phyloP scores from a whole-genome alignment of 35 echinoderm and acorn worm species.

The Apostichopus japonicus region DNA sequence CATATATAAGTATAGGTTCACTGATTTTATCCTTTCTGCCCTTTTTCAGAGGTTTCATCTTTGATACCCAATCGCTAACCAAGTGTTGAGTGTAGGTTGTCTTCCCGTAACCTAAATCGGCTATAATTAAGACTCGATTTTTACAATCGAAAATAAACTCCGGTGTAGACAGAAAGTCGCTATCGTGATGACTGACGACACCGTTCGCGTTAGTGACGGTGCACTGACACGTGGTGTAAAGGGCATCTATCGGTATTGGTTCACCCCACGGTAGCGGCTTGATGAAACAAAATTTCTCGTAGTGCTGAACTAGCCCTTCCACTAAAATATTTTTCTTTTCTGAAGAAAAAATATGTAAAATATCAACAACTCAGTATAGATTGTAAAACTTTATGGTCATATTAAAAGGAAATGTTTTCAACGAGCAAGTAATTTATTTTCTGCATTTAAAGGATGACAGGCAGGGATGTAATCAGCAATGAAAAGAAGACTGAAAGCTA shows the following conservation, averaged over 20 bases:
- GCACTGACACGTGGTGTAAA: neutral
- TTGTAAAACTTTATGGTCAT: too few species aligned
- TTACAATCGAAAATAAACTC: neutral
- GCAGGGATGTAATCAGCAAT: too few species aligned
- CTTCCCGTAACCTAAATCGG: slow-evolving; percentile 29
- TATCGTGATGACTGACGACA: neutral
- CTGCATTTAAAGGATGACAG: too few species aligned
- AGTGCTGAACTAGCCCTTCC: neutral
- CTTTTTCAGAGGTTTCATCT: neutral
- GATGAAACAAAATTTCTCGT: neutral
- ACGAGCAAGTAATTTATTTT: too few species aligned
- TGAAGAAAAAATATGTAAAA: neutral
- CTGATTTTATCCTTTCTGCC: neutral
- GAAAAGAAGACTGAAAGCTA: too few species aligned
- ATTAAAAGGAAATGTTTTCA: too few species aligned
- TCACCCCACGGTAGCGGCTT: slow-evolving; percentile 17
- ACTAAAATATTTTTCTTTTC: neutral
- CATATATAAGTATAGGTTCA: neutral
- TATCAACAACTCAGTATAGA: too few species aligned
- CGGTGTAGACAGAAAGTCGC: neutral
- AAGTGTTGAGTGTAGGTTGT: slow-evolving; percentile 18
- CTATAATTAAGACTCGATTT: neutral
- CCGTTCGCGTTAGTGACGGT: neutral
- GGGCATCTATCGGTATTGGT: slow-evolving; percentile 13
- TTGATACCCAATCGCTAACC: neutral